phyloP scores from a whole-genome alignment of 2,888 invertebrate species.

The Drosophila greeni region DNA sequence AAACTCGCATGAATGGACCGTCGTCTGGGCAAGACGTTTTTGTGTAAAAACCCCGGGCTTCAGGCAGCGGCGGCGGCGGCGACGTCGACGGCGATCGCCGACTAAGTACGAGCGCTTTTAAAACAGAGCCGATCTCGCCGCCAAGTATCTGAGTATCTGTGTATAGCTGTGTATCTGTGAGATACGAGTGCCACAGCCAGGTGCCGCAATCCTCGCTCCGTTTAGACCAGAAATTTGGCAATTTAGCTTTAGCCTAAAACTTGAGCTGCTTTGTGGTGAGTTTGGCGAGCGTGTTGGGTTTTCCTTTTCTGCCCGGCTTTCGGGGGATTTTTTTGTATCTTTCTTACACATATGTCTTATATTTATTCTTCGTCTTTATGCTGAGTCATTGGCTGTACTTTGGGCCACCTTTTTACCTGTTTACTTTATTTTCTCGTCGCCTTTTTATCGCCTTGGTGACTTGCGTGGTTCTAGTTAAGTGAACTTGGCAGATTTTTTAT shows the following conservation, averaged over 20 bases:
- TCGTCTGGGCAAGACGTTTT: conserved; percentile 77
- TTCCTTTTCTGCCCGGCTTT: conserved; percentile 49
- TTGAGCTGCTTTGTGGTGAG: conserved; percentile 47
- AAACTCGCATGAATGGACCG: conserved; percentile 79
- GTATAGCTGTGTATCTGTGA: conserved; percentile 14
- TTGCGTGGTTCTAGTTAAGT: conserved; percentile 54
- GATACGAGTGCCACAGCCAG: conserved; percentile 16
- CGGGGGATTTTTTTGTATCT: conserved; percentile 27
- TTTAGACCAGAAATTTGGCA: conserved; percentile 55
- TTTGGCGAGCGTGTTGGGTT: conserved; percentile 52
- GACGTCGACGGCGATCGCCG: conserved; percentile 50
- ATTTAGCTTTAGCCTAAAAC: conserved; percentile 32
- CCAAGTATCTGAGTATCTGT: conserved; percentile 12
- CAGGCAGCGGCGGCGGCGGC: conserved; percentile 47
- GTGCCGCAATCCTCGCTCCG: conserved; percentile 60
- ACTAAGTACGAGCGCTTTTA: conserved; percentile 59
- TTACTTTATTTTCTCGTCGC: conserved; percentile 20
- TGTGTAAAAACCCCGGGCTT: conserved; percentile 74
- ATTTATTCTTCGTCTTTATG: conserved; percentile 32
- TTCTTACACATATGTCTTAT: background rate
- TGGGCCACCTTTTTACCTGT: conserved; percentile 21
- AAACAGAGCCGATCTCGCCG: conserved; percentile 31
- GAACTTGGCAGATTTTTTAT: conserved; percentile 42
- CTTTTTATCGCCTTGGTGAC: conserved; percentile 27
- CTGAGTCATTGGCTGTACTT: conserved; percentile 55